These are phyloP conservation scores for Leptocoma aspasia DNA, from an alignment of 2,113 vertebrate genomes.

Conservation along the genomic window DNA sequence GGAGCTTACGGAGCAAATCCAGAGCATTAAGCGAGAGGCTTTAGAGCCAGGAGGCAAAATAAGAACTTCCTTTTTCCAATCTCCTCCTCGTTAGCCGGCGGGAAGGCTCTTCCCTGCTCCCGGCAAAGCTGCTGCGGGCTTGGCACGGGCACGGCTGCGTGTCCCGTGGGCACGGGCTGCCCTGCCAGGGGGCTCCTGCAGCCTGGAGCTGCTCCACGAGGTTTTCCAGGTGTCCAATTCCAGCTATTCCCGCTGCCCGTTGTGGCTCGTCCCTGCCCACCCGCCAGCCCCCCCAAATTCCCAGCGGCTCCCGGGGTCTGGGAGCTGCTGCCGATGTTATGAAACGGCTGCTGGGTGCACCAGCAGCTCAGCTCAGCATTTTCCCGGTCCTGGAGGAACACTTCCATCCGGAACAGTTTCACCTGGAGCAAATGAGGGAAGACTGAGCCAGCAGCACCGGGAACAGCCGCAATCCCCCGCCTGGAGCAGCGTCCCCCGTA, in stretches of 20 bases:
- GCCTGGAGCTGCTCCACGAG: not conserved
- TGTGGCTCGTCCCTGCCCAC: rapidly evolving
- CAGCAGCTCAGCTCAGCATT: slow-evolving; percentile 13
- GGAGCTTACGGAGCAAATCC: not conserved
- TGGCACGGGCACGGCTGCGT: not conserved
- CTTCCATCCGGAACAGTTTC: not conserved
- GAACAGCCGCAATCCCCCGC: not conserved
- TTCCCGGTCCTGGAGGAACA: not conserved
- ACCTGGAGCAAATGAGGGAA: slow-evolving; percentile 8
- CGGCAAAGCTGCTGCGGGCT: not conserved
- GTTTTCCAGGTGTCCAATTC: not conserved
- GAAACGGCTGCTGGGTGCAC: not conserved
- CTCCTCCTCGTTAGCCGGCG: not conserved
- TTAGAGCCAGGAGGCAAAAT: not conserved
- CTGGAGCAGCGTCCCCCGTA: rapidly evolving
- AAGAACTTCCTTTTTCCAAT: not conserved
- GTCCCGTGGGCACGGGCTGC: not conserved
- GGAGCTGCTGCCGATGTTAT: not conserved
- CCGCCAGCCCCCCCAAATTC: not conserved
- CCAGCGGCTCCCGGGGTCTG: not conserved
- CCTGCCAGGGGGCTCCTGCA: not conserved
- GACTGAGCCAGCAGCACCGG: not conserved
- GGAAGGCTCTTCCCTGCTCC: not conserved
- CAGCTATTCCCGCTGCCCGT: not conserved
- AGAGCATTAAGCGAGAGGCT: not conserved